Conservation (phyloP, 2,797 vertebrate genomes). For the Gadopsis bispinosus region DNA sequence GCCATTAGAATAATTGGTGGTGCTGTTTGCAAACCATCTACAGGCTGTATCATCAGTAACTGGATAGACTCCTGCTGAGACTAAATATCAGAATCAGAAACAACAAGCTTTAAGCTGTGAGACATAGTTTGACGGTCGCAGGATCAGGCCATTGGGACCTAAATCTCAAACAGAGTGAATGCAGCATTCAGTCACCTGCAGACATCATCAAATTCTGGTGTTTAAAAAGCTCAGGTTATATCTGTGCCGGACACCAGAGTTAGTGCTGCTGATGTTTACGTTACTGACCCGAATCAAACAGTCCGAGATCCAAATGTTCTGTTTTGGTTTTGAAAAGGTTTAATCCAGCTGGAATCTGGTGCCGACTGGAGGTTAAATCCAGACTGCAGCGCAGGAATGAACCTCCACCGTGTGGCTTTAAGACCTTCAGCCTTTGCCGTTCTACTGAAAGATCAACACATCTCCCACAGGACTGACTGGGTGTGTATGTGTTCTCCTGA, state of each 20-base stretch:
- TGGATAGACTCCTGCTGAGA: background rate
- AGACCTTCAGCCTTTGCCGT: background rate
- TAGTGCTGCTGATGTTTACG: background rate
- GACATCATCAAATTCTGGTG: no score
- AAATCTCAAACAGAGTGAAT: no score
- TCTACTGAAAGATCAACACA: constrained; percentile 28
- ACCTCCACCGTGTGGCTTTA: background rate
- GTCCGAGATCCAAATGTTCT: background rate
- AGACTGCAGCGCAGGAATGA: background rate
- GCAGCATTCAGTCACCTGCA: background rate
- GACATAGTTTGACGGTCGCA: no score
- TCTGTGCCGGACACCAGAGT: no score
- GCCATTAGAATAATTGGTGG: background rate
- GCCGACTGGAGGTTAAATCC: constrained; percentile 29
- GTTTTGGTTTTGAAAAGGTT: constrained; percentile 12
- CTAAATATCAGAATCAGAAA: background rate
- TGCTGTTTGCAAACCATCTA: background rate
- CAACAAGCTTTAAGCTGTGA: background rate
- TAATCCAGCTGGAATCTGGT: background rate
- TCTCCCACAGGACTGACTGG: background rate
- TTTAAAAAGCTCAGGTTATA: no score
- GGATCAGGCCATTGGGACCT: no score
- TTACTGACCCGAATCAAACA: background rate
- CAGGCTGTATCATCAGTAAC: background rate
- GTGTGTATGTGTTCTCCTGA: background rate